Evolutionary conservation across 2,797 vertebrate genomes (phyloP).

Genomic region (Syngnathus acus): DNA sequence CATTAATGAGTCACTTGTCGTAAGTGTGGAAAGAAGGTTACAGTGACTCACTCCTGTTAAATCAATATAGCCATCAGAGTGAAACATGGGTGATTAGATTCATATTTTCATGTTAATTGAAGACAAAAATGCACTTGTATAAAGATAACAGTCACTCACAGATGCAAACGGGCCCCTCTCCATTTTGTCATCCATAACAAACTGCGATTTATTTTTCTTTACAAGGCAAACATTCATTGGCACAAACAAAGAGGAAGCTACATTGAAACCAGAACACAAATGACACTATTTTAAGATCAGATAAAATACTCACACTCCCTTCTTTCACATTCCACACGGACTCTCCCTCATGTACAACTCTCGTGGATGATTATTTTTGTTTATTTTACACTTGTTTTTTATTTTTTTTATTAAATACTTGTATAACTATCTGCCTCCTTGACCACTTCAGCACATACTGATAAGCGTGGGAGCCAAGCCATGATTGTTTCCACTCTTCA

Average conservation of each 20-base stretch:
- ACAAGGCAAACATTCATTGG: conserved; percentile 46
- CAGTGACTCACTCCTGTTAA: neutral
- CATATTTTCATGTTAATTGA: neutral
- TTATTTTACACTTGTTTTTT: no score
- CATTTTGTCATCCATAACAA: conserved; percentile 57
- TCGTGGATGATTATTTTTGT: no score
- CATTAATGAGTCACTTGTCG: neutral
- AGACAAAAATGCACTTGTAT: neutral
- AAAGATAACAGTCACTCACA: neutral
- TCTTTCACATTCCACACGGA: conserved; percentile 49
- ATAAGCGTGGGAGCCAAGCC: conserved; percentile 1
- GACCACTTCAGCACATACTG: neutral
- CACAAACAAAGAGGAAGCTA: conserved; percentile 49
- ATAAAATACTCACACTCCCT: conserved; percentile 24
- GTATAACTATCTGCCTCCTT: conserved; percentile 11
- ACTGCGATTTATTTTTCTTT: conserved; percentile 54
- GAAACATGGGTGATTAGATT: neutral
- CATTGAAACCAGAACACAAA: conserved; percentile 50
- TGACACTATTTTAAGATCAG: conserved; percentile 43
- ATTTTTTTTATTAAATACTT: neutral
- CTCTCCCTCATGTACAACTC: conserved; percentile 6
- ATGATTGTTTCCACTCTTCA: neutral
- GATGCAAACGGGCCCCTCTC: conserved; percentile 17
- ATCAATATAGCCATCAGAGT: neutral
- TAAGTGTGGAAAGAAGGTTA: no score